Percentiles rank a stretch among this genome's conserved stretches.
These are phyloP conservation scores for Popillia japonica DNA, from an alignment of 1,140 invertebrate genomes.

Conservation along the genomic window DNA sequence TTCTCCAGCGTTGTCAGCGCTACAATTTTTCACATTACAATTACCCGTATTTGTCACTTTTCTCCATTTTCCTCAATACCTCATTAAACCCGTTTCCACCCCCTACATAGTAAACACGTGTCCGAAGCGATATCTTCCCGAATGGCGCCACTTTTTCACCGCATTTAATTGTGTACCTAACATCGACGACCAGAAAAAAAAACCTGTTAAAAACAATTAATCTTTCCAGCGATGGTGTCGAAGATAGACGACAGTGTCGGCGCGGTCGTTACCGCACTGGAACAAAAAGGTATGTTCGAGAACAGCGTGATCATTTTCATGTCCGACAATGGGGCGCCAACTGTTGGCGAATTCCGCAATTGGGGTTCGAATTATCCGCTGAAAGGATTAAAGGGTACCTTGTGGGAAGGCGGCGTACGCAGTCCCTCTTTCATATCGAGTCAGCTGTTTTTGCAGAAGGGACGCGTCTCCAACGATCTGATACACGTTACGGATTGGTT, in stretches of 20 bases:
- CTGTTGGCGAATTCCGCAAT: slow-evolving; percentile 62
- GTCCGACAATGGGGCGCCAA: slow-evolving; percentile 71
- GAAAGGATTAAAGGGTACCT: slow-evolving; percentile 65
- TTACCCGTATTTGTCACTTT: no score
- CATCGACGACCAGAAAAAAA: not conserved
- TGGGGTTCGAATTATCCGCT: slow-evolving; percentile 75
- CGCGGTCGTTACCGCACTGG: slow-evolving; percentile 67
- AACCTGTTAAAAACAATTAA: slow-evolving; percentile 1
- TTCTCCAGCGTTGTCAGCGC: no score
- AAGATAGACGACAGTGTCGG: slow-evolving; percentile 78
- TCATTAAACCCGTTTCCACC: no score
- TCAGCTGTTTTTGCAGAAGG: slow-evolving; percentile 61
- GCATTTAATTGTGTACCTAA: not conserved
- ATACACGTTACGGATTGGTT: slow-evolving; percentile 81
- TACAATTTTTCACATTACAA: no score
- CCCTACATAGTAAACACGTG: no score
- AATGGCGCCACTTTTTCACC: not conserved
- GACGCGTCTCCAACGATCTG: slow-evolving; percentile 67
- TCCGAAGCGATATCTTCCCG: no score
- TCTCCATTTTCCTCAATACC: no score
- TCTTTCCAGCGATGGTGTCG: slow-evolving; percentile 66
- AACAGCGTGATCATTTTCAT: slow-evolving; percentile 79
- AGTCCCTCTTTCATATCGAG: slow-evolving; percentile 69
- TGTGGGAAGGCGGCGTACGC: slow-evolving; percentile 74
- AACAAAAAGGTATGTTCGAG: slow-evolving; percentile 66